Percentiles rank a stretch among this genome's conserved stretches.
phyloP scores from a whole-genome alignment of 2,888 invertebrate species.

The Trachelus troglodyta region DNA sequence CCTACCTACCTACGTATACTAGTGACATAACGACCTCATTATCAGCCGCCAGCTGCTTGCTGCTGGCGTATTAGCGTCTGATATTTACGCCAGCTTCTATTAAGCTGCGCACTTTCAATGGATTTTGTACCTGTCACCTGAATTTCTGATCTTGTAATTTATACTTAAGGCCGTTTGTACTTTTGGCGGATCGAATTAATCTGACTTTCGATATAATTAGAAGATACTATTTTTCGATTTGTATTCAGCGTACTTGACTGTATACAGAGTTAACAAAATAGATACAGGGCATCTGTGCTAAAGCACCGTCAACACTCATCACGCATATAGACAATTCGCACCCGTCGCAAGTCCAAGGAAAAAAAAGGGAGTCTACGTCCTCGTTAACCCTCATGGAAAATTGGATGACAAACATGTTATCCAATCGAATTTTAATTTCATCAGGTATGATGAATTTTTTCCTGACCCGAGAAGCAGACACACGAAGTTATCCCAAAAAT shows the following conservation, averaged over 20 bases:
- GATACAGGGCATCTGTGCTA: background rate
- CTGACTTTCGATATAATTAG: background rate
- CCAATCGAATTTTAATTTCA: background rate
- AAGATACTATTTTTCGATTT: background rate
- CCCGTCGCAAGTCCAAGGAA: background rate
- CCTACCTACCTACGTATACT: background rate
- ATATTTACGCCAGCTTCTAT: constrained; percentile 56
- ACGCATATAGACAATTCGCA: no score
- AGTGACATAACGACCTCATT: constrained; percentile 56
- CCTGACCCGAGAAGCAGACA: background rate
- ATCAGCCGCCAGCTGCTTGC: constrained; percentile 51
- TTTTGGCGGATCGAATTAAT: background rate
- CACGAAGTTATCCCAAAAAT: background rate
- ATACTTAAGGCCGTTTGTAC: background rate
- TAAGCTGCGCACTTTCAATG: constrained; percentile 35
- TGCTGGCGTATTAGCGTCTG: constrained; percentile 44
- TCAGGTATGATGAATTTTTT: background rate
- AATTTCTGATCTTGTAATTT: background rate
- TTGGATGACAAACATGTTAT: background rate
- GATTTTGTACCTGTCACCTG: background rate
- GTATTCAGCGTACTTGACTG: background rate
- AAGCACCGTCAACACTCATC: no score
- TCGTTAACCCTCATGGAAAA: background rate
- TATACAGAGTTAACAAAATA: background rate
- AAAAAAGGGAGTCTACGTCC: background rate